A percentile compares a stretch with the other conserved stretches of the same genome.
Evolutionary conservation across 2,797 vertebrate genomes (phyloP).

Genomic region (Molossus molossus): DNA sequence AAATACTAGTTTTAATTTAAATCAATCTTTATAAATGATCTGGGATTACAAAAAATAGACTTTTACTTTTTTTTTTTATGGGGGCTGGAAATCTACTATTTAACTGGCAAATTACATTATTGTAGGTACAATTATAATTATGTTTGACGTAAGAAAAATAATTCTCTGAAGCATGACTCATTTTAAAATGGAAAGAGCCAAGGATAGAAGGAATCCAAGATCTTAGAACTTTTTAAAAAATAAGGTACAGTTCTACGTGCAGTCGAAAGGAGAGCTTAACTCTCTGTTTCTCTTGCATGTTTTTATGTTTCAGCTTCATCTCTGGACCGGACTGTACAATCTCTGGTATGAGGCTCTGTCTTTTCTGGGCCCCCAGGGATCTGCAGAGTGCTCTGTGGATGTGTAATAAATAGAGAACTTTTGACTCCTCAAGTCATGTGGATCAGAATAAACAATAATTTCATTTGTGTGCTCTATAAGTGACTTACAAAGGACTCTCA

Average conservation of each 20-base stretch:
- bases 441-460: neutral
- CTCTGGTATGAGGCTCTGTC: neutral
- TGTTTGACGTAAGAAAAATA: constrained; percentile 78
- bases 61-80: neutral
- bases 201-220: constrained; percentile 70
- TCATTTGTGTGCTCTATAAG: neutral
- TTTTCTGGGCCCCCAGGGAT: neutral
- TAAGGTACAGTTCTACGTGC: constrained; percentile 14
- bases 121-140: constrained; percentile 77
- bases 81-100: constrained; percentile 61
- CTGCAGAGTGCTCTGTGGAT: neutral
- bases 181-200: constrained; percentile 73
- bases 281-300: neutral
- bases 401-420: neutral
- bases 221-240: constrained; percentile 47
- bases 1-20: constrained; percentile 69
- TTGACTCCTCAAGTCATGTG: neutral
- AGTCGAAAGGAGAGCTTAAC: neutral
- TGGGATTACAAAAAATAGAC: constrained; percentile 68
- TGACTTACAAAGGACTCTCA: neutral
- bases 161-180: constrained; percentile 79
- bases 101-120: constrained; percentile 68
- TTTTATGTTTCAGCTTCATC: constrained; percentile 6
- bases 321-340: neutral
- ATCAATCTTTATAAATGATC: constrained; percentile 62